Conservation (phyloP, 1,140 invertebrate genomes). For the Orius insidiosus region DNA sequence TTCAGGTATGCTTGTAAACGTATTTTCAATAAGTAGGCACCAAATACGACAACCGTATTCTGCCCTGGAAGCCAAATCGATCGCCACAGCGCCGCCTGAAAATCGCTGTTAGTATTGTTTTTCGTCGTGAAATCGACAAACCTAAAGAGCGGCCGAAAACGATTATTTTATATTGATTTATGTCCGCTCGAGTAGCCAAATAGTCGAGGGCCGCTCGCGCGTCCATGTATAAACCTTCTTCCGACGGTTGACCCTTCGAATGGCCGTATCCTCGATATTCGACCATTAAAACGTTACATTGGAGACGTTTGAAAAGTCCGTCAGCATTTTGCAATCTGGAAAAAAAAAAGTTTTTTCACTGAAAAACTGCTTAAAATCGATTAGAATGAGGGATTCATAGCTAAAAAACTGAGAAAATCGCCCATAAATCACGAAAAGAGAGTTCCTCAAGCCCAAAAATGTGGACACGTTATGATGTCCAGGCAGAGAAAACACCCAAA, state of each 20-base stretch:
- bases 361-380: too few relatives aligned
- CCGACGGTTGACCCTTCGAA: conserved; percentile 74
- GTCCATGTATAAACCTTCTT: conserved; percentile 74
- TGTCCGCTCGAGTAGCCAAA: conserved; percentile 56
- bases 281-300: conserved; percentile 73
- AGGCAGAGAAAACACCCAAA: too few relatives aligned
- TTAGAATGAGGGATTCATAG: too few relatives aligned
- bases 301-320: conserved; percentile 59
- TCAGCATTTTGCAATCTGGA: conserved; percentile 52
- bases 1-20: conserved; percentile 85
- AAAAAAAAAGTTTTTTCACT: conserved; percentile 5
- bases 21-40: conserved; percentile 83
- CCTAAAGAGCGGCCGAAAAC: conserved; percentile 87
- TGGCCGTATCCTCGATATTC: conserved; percentile 90
- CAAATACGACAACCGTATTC: conserved; percentile 58
- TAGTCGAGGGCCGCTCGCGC: conserved; percentile 74
- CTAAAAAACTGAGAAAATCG: too few relatives aligned
- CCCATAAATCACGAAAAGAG: too few relatives aligned
- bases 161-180: conserved; percentile 69
- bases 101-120: neutral
- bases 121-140: conserved; percentile 20
- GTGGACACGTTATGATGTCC: too few relatives aligned
- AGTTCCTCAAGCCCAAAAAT: too few relatives aligned
- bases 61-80: conserved; percentile 58
- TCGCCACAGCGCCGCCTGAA: conserved; percentile 65